Base-by-base conservation (phyloP, 2,113 vertebrate genomes). In the Paedocypris sp. region DNA sequence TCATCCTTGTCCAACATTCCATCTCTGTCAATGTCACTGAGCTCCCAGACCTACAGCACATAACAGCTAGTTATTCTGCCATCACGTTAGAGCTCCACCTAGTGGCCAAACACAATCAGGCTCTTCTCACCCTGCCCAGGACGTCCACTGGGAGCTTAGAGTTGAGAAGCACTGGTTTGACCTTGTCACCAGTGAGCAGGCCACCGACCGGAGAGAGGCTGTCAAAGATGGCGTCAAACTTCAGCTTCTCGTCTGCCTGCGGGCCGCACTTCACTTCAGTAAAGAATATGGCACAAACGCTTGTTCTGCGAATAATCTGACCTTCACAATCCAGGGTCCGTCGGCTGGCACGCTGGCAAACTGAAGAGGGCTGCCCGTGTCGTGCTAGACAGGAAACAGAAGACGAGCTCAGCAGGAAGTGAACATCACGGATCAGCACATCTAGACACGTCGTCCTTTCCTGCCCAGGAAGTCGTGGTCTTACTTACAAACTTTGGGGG, bases 1-100 rank as follows among this genome's bases (percentile, higher is more conserved):
- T 99, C 95, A 77, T 99, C 94, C 80, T 78, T 89, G 82, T 99
- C 95, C 81, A 99, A 80, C 87, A 93, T 94, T 74, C 95, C 95
- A 76, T 99, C 95, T 51, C 84, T 90, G 82, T 98, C 94, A 62
- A 98, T 88, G 71, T 99, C 95, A 77, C 95, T 98, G 68, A 97
- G 77, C 63, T 99, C 95, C 95, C 94, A 98, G 66, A 99, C 95
- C 95, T 98, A 71, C 15, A 84, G 75, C 32, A 66, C 6, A 45
- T 1, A 13, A n/a, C n/a, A n/a, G n/a, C n/a, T n/a, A n/a, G n/a
- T n/a, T n/a, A n/a, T n/a, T n/a, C n/a, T n/a, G 3, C 8, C 12
- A 12, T 18, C 10, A 4, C 28, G 60, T 29, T 46, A 49, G 13
- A 63, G 18, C 15, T 20, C 67, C 52, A 5, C 18, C 46, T 22